Evolutionary conservation across 1,140 invertebrate genomes (phyloP).

Genomic region (Yoshiicerus persimilis): DNA sequence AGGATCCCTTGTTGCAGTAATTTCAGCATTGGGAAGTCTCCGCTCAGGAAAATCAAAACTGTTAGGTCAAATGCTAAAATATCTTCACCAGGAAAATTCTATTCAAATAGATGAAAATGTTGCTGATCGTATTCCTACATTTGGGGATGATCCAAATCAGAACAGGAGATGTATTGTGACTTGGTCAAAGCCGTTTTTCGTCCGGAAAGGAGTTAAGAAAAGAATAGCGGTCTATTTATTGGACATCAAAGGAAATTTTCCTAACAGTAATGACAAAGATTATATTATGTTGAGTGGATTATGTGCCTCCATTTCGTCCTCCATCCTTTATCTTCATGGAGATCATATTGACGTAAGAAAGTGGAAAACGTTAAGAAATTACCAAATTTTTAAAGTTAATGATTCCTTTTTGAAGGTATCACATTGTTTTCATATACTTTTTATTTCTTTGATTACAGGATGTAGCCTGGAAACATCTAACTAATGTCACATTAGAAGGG

Average conservation of each 20-base stretch:
- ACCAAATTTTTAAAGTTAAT: too few relatives aligned
- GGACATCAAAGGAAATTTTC: neutral
- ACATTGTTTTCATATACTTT: too few relatives aligned
- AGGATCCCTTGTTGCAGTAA: neutral
- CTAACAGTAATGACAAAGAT: neutral
- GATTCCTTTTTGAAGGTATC: too few relatives aligned
- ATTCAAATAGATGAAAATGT: neutral
- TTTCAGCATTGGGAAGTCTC: neutral
- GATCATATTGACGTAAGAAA: neutral
- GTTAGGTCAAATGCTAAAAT: neutral
- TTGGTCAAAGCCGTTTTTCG: neutral
- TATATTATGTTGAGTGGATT: neutral
- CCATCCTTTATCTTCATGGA: neutral
- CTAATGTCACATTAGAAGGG: too few relatives aligned
- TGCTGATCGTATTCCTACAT: neutral
- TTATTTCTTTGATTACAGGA: too few relatives aligned
- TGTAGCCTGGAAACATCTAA: too few relatives aligned
- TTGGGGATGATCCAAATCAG: neutral
- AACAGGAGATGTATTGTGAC: neutral
- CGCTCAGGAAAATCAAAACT: neutral
- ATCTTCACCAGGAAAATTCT: neutral
- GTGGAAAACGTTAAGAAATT: too few relatives aligned
- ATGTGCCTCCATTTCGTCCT: neutral
- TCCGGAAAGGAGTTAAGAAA: neutral
- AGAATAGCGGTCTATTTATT: neutral